Evolutionary conservation across 2,888 invertebrate species (phyloP).

Genomic region (Phalangium opilio): DNA sequence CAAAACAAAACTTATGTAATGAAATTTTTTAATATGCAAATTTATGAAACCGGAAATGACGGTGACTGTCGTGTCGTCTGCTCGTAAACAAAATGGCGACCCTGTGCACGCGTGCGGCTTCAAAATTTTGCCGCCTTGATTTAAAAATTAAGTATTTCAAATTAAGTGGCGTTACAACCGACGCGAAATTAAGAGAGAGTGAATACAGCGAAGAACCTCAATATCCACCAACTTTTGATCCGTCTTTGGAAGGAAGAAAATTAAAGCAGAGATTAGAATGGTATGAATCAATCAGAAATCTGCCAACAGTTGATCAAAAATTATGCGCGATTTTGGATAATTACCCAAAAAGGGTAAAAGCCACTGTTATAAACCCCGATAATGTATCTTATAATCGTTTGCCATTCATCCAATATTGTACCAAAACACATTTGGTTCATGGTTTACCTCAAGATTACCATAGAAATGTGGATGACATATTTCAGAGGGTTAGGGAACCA

Average conservation of each 20-base stretch:
- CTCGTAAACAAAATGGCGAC: too few species aligned
- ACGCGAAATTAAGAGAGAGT: constrained; percentile 9
- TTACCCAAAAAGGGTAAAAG: constrained; percentile 1
- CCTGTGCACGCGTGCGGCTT: too few species aligned
- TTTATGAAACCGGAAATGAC: too few species aligned
- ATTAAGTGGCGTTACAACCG: too few species aligned
- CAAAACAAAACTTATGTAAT: too few species aligned
- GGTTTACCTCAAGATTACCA: constrained; percentile 44
- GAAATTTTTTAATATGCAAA: too few species aligned
- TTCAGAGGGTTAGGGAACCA: constrained; percentile 31
- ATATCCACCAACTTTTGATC: constrained; percentile 49
- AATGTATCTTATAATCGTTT: constrained; percentile 47
- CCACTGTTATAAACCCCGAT: neutral
- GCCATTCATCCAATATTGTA: constrained; percentile 53
- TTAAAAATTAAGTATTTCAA: too few species aligned
- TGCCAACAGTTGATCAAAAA: constrained; percentile 67
- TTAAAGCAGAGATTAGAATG: constrained; percentile 36
- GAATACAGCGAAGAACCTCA: constrained; percentile 21
- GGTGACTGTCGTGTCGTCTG: too few species aligned
- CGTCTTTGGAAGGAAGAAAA: constrained; percentile 37
- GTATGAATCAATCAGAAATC: constrained; percentile 43
- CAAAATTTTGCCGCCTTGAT: too few species aligned
- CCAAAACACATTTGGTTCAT: constrained; percentile 52
- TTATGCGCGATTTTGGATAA: constrained; percentile 47
- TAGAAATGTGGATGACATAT: constrained; percentile 32